Base-by-base conservation (phyloP, 2,113 vertebrate species). In the Lota lota region DNA sequence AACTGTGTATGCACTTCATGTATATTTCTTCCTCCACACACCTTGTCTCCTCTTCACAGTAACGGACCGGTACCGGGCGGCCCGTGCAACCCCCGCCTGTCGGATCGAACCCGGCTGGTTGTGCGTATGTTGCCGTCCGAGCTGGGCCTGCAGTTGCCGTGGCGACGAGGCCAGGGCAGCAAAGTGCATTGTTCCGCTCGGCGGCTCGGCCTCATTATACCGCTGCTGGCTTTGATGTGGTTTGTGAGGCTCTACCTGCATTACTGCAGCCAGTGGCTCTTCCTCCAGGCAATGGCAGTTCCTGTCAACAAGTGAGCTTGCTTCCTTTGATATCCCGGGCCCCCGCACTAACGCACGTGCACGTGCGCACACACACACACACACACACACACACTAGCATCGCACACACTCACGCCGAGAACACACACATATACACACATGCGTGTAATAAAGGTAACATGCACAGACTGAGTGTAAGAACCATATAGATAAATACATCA, bases 181-280 rank as follows among this genome's bases (percentile, higher is more conserved):
- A 54, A 83, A 72, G 83, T 33, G 28, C 28, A 33, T 33, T 33
- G 28, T 33, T 33, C 28, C 24, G 71, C 86, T 83, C 70, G 54
- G 68, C 87, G 92, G 69, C 93, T 94, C 85, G 91, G 91, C 90
- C 88, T 92, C 73, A 86, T 94, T 19, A 4, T 89, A 17, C 79
- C 92, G 77, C 86, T 97, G 73, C 68, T 92, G 50, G 79, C 90
- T 84, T 85, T 94, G 76, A 91, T 96, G 85, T 98, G 95, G 95
- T 96, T 98, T 71, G 77, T 92, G 78, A 92, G 95, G 78, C 94
- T 98, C 69, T 97, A 95, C 89, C 79, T 97, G 86, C 97, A 97
- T 89, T 98, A 98, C 90, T 88, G 92, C 76, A 93, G 94, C 90
- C 97, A 98, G 81, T 96, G 96, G 95, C 88, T 98, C 70, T 94